Conservation (phyloP, 1,140 invertebrate genomes). For the Euglossa dilemma region DNA sequence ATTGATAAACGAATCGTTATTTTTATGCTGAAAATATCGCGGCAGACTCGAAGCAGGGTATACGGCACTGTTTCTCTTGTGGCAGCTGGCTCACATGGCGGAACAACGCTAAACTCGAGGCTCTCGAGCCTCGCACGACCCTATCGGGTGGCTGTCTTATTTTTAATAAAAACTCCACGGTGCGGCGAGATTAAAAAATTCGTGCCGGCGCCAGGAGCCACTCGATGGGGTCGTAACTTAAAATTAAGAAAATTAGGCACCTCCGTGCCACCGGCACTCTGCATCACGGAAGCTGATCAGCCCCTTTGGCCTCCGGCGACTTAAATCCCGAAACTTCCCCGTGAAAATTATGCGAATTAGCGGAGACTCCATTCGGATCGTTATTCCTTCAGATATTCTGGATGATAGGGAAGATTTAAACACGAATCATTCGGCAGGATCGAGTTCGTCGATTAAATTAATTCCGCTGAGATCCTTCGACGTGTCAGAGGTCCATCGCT, state of each 20-base stretch:
- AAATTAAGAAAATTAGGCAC: slow-evolving; percentile 73
- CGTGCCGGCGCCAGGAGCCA: slow-evolving; percentile 52
- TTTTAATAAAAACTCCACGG: slow-evolving; percentile 72
- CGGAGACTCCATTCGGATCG: no score
- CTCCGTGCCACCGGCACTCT: not conserved
- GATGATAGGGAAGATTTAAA: no score
- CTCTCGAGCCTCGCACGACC: slow-evolving; percentile 45
- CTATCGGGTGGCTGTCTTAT: slow-evolving; percentile 66
- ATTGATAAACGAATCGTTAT: no score
- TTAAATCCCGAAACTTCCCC: not conserved
- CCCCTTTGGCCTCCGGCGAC: not conserved
- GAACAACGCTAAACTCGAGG: slow-evolving; percentile 66
- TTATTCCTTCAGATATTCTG: no score
- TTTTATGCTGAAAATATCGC: no score
- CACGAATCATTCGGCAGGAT: no score
- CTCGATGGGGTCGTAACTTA: slow-evolving; percentile 72
- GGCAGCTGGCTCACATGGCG: slow-evolving; percentile 71
- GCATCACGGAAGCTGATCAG: slow-evolving; percentile 27
- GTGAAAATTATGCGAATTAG: not conserved
- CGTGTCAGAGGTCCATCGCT: slow-evolving; percentile 15
- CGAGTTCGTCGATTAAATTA: no score
- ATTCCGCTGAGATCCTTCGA: not conserved
- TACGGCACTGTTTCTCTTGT: slow-evolving; percentile 67
- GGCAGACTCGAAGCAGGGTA: slow-evolving; percentile 34
- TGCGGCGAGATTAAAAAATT: slow-evolving; percentile 72